Base-by-base conservation (phyloP, 1,140 invertebrate genomes). In the Prorops nasuta region DNA sequence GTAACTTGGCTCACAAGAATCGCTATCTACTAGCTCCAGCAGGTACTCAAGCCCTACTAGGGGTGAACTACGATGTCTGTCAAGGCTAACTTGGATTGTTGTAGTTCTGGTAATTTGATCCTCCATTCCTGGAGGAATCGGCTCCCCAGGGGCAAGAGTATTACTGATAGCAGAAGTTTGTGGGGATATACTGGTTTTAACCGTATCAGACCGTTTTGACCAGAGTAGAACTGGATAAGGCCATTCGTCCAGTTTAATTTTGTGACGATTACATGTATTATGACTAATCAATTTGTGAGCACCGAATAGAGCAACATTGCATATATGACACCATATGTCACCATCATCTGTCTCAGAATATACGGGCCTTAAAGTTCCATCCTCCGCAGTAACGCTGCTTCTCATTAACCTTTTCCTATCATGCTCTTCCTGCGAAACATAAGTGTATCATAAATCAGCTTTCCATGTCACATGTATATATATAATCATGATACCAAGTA, bases 11-110 rank as follows among this genome's bases (percentile, higher is more conserved):
- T 88, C 85, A 56, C 81, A 77, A 4, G 76, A 73, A 24, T 84
- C 80, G 53, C 82, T 77, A 47, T 86, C 84, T 18, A 83, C 76
- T 52, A 89, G 65, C 69, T 90, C 88, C 9, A 89, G 67, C 19
- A 87, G 67, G 67, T 89, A 90, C 67, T 90, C 88, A 9, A 87
- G 64, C 19, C 87, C 85, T 34, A 86, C 71, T 17, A 85, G 71
- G 2, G 82, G 80, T 31, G 71, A 76, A 56, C 65, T 74, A 42
- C 67, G 59, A 43, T 77, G 79, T 12, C 62, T 64, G 19, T 83
- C 79, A 9, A 84, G 62, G 32, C 76, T 77, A 56, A 80, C 76
- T 61, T 85, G 82, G 38, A 86, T 84, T 2, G 78, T 63, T 0
- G 83, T 77, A 3, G 70, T 60, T 10, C 77, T 72, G 12, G 74